Base-by-base conservation (phyloP, 1,140 invertebrate genomes). In the Drosophila ohnishii region DNA sequence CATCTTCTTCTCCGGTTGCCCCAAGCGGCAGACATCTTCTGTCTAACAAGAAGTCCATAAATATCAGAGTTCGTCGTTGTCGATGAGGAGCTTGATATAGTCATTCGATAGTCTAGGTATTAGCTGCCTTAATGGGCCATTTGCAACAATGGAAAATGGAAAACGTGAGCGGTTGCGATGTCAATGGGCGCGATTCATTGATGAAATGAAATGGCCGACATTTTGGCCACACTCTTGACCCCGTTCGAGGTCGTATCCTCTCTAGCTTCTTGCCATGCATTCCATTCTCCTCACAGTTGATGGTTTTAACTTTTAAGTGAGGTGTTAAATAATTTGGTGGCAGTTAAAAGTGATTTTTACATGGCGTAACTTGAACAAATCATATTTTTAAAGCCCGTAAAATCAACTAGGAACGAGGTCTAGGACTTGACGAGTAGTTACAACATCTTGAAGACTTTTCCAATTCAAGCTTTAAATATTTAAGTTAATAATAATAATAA, bases 1-100 rank as follows among this genome's bases (percentile, higher is more conserved):
- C 51, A 60, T 63, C 66, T 48, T 61, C 57, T 35, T 35, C 50
- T 22, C 5, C 19, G 19, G 37, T 37, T 37, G 48, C 58, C 9
- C 6, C 40, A 44, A 65, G 64, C 57, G 44, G 53, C 53, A 58
- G 72, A 45, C 78, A 39, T 82, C 75, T 61, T 77, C 64, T 76
- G 42, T 69, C 73, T 56, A 70, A 77, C 74, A 56, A 70, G 74
- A 70, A 62, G 62, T 75, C 70, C 51, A 66, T 74, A 88, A 88
- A 88, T 88, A 88, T 80, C 84, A 88, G 77, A 88, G 84, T 89
- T 88, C 85, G 80, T 48, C 44, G 44, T 14, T 63, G 51, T 55
- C 51, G 51, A 63, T 64, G 48, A 56, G 44, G 47, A 59, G 40
- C 42, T 60, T 62, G 76, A 47, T 80, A 39, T 55, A 55, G 51